Base-by-base conservation (phyloP, 2,797 vertebrate species). In the Lindbergichthys nudifrons region DNA sequence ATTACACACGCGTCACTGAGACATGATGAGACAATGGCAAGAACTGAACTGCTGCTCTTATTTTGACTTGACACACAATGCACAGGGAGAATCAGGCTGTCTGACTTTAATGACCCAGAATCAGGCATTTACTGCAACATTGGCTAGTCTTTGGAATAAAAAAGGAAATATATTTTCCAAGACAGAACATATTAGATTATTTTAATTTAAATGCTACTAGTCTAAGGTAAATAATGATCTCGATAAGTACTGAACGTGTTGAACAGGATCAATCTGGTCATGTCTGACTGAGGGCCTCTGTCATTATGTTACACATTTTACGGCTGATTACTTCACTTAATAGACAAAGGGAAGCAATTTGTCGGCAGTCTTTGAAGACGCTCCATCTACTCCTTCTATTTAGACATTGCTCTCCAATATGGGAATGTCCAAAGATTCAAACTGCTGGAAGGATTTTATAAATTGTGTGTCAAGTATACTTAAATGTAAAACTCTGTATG, bases 1-100 rank as follows among this genome's bases (percentile, higher is more conserved):
- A 51, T 90, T 88, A 91, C 42, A 45, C 19, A 82, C 46, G 85
- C 84, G 61, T 87, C 84, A 77, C n/a, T 77, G 88, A 64, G 68
- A 80, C 77, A 47, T 54, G 66, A 70, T 11, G 12, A 75, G 69
- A 84, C 83, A 87, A 81, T 53, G 54, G 58, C 19, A 58, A 48
- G 62, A 18, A 58, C 23, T 51, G 72, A 50, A 16, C 43, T 47
- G 63, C 48, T 58, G 53, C 58, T 75, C 7, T 51, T 56, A 23
- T 26, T 76, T 41, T 67, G 56, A 78, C 42, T 70, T 30, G 8
- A n/a, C 8, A 36, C 32, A 36, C 32, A 36, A 36, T 36, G 8
- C 8, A 56, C 41, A 39, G 21, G 58, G 50, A 65, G 32, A 68
- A 16, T 58, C 62, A 47, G 45, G 19, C 0, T 5, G 45, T 9